These are phyloP conservation scores for Aldabrachelys gigantea DNA, from an alignment of 2,113 vertebrate genomes.

Conservation along the genomic window DNA sequence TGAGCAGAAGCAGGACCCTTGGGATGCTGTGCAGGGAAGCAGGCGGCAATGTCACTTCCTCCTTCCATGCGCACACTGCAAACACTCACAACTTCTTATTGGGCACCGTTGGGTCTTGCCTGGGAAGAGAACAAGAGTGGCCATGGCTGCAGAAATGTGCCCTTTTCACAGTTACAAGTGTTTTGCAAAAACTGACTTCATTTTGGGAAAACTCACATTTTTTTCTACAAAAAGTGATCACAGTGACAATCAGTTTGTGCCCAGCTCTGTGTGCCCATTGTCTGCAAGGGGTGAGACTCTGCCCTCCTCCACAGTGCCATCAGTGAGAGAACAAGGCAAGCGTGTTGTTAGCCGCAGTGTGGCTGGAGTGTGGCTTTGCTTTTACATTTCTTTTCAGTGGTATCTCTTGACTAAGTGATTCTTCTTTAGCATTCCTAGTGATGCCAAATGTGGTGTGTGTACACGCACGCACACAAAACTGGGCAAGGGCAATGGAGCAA, in stretches of 20 bases:
- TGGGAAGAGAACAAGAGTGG: not conserved
- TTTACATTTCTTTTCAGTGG: fast-evolving
- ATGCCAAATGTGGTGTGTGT: not conserved
- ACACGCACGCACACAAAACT: fast-evolving
- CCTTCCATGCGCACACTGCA: too few species aligned
- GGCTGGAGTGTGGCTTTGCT: not conserved
- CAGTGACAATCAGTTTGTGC: not conserved
- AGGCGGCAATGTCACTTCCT: not conserved
- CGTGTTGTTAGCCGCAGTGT: not conserved
- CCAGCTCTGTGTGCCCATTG: not conserved
- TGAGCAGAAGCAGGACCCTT: not conserved
- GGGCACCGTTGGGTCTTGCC: not conserved
- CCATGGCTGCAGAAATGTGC: not conserved
- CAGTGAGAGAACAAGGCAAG: not conserved
- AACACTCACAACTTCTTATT: not conserved
- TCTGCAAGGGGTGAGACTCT: not conserved
- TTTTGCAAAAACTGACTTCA: not conserved
- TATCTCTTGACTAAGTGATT: not conserved
- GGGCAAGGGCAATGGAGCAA: not conserved
- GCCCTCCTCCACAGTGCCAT: not conserved
- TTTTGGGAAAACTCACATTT: not conserved
- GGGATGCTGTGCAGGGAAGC: not conserved
- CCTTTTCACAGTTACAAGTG: not conserved
- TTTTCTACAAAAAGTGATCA: not conserved
- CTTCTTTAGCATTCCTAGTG: not conserved